Evolutionary conservation across 1,140 invertebrate species (phyloP).

Genomic region (Proctacanthus coquilletti): DNA sequence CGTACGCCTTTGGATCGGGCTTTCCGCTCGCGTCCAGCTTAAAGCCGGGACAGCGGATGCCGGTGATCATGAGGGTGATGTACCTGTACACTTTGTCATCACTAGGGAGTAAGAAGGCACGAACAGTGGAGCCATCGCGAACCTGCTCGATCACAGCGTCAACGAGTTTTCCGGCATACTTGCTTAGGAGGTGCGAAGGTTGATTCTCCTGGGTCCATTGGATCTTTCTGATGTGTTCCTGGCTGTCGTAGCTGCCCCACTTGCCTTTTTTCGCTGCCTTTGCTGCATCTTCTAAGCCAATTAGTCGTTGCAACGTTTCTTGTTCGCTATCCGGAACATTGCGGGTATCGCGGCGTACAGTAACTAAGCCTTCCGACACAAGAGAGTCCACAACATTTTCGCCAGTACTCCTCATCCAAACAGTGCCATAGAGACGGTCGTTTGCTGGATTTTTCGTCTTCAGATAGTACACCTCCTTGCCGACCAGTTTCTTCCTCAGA

Average conservation of each 20-base stretch:
- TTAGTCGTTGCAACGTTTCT: conserved; percentile 47
- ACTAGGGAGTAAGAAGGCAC: conserved; percentile 76
- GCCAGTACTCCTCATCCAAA: conserved; percentile 55
- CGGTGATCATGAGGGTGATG: conserved; percentile 87
- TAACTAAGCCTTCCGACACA: conserved; percentile 74
- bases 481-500: conserved; percentile 80
- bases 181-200: conserved; percentile 67
- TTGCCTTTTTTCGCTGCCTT: conserved; percentile 76
- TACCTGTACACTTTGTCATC: conserved; percentile 60
- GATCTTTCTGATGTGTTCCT: conserved; percentile 66
- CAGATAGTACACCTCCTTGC: conserved; percentile 71
- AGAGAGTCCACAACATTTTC: conserved; percentile 81
- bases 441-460: conserved; percentile 54
- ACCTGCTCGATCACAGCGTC: conserved; percentile 90
- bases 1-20: conserved; percentile 36
- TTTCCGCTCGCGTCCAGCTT: conserved; percentile 52
- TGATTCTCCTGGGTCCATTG: conserved; percentile 78
- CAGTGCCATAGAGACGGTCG: conserved; percentile 71
- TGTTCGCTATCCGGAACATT: conserved; percentile 46
- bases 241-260: conserved; percentile 41
- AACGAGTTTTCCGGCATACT: conserved; percentile 60
- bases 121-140: conserved; percentile 86
- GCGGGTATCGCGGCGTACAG: conserved; percentile 62
- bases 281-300: conserved; percentile 82
- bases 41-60: conserved; percentile 70